Evolutionary conservation across 2,113 vertebrate species (phyloP).

Genomic region (Nerophis ophidion): DNA sequence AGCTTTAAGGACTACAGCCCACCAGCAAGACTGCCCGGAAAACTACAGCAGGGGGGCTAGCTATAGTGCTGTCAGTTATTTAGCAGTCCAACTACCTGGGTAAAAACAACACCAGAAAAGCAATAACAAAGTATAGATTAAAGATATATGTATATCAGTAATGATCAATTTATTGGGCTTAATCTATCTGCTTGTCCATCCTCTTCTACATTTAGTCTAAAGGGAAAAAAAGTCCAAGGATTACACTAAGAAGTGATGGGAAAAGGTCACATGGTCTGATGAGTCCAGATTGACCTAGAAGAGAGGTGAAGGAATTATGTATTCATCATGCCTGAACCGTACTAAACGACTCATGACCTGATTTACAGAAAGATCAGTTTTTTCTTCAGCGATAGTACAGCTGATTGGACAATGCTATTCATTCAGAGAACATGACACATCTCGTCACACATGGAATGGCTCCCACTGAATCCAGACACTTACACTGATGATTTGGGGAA

Average conservation of each 20-base stretch:
- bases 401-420: too few species aligned
- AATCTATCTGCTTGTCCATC: neutral
- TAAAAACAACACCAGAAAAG: slow-evolving; percentile 17
- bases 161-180: neutral
- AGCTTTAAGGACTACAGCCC: slow-evolving; percentile 44
- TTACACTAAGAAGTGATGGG: neutral
- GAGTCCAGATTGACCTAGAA: neutral
- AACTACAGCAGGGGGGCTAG: neutral
- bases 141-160: neutral
- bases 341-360: too few species aligned
- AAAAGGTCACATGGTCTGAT: neutral
- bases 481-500: neutral
- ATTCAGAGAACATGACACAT: neutral
- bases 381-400: neutral
- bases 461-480: neutral
- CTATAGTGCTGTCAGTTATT: slow-evolving; percentile 21
- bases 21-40: slow-evolving; percentile 5
- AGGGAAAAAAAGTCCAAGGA: neutral
- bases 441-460: neutral
- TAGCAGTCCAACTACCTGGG: slow-evolving; percentile 34
- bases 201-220: neutral
- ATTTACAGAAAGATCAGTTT: neutral
- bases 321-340: neutral
- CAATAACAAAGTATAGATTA: slow-evolving; percentile 10
- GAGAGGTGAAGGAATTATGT: neutral